Conservation (phyloP, 1,140 invertebrate species). For the Mactra quadrangularis region DNA sequence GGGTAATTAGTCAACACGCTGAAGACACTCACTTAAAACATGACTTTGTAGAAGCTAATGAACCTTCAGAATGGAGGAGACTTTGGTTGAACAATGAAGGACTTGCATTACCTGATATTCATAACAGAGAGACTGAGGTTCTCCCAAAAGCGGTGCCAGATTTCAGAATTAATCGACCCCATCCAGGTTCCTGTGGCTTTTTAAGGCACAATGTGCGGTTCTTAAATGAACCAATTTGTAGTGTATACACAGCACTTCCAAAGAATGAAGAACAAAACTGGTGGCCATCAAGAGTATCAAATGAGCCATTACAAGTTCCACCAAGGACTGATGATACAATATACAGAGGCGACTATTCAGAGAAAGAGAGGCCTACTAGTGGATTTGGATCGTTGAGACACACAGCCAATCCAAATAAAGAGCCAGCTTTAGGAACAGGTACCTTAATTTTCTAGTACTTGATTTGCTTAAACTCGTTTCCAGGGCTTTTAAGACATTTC, state of each 20-base stretch:
- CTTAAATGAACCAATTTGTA: slow-evolving; percentile 81
- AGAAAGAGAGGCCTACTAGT: slow-evolving; percentile 61
- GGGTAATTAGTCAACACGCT: slow-evolving; percentile 79
- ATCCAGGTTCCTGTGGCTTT: slow-evolving; percentile 76
- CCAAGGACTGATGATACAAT: slow-evolving; percentile 73
- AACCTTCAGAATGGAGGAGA: slow-evolving; percentile 63
- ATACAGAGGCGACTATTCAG: slow-evolving; percentile 72
- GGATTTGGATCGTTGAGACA: slow-evolving; percentile 70
- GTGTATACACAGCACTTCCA: slow-evolving; percentile 73
- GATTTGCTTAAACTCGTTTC: too few species aligned
- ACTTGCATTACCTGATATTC: slow-evolving; percentile 69
- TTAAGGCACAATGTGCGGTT: slow-evolving; percentile 76
- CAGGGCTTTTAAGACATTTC: too few species aligned
- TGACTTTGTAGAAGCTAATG: slow-evolving; percentile 61
- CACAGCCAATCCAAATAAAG: slow-evolving; percentile 73
- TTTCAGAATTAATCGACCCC: slow-evolving; percentile 77
- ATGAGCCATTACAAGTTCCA: slow-evolving; percentile 70
- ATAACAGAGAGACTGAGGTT: slow-evolving; percentile 68
- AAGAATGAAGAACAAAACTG: slow-evolving; percentile 71
- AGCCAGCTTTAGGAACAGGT: slow-evolving; percentile 78
- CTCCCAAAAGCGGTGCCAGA: slow-evolving; percentile 72
- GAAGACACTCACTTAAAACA: slow-evolving; percentile 68
- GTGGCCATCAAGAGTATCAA: slow-evolving; percentile 74
- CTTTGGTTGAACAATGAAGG: slow-evolving; percentile 62
- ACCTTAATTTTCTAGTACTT: too few species aligned